Evolutionary conservation across 2,888 invertebrate species (phyloP), one percentile per base, ranked within the genome.

Genomic region (Geotrupes spiniger): DNA sequence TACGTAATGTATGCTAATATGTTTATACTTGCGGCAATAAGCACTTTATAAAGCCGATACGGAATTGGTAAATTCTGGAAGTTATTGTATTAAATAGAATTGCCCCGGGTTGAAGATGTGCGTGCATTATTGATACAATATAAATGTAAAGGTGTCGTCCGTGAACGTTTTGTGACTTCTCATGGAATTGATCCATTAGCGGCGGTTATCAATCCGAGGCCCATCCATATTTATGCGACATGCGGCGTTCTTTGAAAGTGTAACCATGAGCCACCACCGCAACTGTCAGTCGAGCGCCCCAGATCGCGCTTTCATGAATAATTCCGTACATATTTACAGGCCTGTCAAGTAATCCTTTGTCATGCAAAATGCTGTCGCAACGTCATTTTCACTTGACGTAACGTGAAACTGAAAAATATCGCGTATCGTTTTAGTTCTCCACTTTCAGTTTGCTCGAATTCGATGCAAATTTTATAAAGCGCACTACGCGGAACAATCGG

Each of bases 301-400:
- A 71, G 70, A 71, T 71, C 69, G 69, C 69, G 66, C 63, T 62
- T 72, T 74, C 73, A 74, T 74, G 74, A 74, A 74, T 74, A 74
- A 74, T 73, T 73, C 73, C 68, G 68, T 70, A 72, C 72, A 72
- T 74, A 74, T 74, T 73, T 73, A 73, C 72, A 67, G 69, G 68
- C 69, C 71, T 71, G 73, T 73, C 74, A 72, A 72, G 73, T 65
- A 66, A 68, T 66, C 71, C 73, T 74, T 74, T 74, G 73, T 74
- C 71, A 74, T 74, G 74, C 71, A 73, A 74, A 74, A 70, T 64
- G 68, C 70, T 71, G 74, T 74, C 73, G 72, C 71, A 65, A 70
- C 70, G 71, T 72, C 71, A 72, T 72, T 71, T 71, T 71, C 72
- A 70, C 71, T 68, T 69, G 68, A 68, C 66, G 65, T 68, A 70